Evolutionary conservation across 2,113 vertebrate species (phyloP).

Genomic region (Chelonoidis abingdonii): DNA sequence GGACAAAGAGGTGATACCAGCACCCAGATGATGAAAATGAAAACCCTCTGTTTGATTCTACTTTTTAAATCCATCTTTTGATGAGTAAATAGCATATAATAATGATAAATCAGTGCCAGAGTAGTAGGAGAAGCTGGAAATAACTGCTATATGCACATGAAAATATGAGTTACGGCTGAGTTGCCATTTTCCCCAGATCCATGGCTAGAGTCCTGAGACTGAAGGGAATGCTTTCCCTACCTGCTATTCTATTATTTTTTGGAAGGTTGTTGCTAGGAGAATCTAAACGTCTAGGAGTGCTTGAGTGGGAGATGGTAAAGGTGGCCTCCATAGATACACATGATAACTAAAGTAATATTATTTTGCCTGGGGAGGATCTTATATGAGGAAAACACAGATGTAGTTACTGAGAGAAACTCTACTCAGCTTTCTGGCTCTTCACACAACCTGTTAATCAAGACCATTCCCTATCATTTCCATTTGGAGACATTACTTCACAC

Average conservation of each 20-base stretch:
- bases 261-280: not conserved
- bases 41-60: not conserved
- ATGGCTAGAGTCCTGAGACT: not conserved
- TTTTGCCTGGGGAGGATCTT: not conserved
- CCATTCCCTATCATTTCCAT: conserved; percentile 23
- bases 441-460: not conserved
- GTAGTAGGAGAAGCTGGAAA: not conserved
- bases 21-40: not conserved
- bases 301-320: not conserved
- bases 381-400: not conserved
- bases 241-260: not conserved
- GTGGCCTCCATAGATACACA: not conserved
- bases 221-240: not conserved
- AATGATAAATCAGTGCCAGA: not conserved
- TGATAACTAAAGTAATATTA: not conserved
- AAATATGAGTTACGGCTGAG: not conserved
- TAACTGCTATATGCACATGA: not conserved
- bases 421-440: conserved; percentile 5
- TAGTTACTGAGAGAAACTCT: not conserved
- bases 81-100: not conserved
- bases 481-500: not conserved
- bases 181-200: not conserved
- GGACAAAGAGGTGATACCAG: not conserved
- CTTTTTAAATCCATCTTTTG: not conserved
- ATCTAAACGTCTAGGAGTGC: not conserved